Conservation (phyloP, 2,113 vertebrate genomes). For the Neotoma lepida region DNA sequence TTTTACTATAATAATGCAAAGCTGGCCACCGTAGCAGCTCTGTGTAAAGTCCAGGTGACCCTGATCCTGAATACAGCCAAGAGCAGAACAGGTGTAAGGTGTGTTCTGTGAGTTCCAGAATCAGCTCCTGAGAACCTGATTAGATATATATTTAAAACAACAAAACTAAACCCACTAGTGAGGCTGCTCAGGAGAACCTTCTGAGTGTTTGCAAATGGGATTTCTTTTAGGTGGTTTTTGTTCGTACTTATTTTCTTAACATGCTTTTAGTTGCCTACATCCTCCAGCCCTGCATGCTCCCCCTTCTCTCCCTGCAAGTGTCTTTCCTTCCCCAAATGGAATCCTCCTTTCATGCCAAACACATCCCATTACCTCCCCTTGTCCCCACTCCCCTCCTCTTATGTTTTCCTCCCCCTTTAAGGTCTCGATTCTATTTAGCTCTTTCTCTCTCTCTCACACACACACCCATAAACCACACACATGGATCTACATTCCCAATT, state of each 20-base stretch:
- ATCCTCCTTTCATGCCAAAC: not conserved
- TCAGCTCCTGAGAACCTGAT: not conserved
- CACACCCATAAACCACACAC: not conserved
- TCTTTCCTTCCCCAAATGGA: not conserved
- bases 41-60: not conserved
- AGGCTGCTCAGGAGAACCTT: not conserved
- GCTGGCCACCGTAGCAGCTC: too few relatives aligned
- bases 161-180: not conserved
- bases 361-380: not conserved
- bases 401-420: not conserved
- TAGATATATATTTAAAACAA: not conserved
- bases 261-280: too few relatives aligned
- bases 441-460: not conserved
- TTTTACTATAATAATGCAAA: not conserved
- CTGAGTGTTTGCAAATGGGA: not conserved
- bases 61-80: not conserved
- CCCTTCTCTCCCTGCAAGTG: not conserved
- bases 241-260: not conserved
- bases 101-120: not conserved
- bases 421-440: not conserved
- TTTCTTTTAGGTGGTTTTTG: not conserved
- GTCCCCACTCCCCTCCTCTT: rapidly evolving
- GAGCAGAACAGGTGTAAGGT: conserved; percentile 1
- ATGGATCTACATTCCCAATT: not conserved
- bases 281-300: rapidly evolving